Conservation (phyloP, 2,888 invertebrate genomes). For the Dusona sp. region DNA sequence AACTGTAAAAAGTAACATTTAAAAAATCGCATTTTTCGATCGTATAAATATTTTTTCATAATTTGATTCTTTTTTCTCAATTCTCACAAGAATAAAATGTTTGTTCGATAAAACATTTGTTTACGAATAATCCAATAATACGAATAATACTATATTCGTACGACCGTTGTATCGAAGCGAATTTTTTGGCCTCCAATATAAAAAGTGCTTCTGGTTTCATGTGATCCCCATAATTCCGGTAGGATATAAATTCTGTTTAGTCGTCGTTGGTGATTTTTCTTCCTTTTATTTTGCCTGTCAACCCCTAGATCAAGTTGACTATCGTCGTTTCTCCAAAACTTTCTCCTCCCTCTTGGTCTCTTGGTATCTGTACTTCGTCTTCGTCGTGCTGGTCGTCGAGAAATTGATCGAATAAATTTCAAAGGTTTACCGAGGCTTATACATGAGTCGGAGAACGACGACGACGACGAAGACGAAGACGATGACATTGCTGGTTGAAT, state of each 20-base stretch:
- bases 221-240: not conserved
- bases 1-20: not conserved
- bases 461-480: conserved; percentile 10
- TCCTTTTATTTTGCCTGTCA: conserved; percentile 48
- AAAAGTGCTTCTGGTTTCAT: not conserved
- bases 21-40: not conserved
- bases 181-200: not conserved
- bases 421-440: conserved; percentile 69
- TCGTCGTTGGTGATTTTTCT: conserved; percentile 44
- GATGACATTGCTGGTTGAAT: conserved; percentile 62
- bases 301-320: conserved; percentile 40
- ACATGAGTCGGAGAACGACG: conserved; percentile 15
- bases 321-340: conserved; percentile 33
- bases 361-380: not conserved
- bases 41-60: too few species aligned
- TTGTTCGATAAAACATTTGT: not conserved
- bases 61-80: too few species aligned
- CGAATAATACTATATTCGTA: too few species aligned
- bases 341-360: conserved; percentile 5
- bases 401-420: conserved; percentile 78
- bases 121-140: too few species aligned
- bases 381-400: conserved; percentile 52
- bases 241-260: conserved; percentile 36
- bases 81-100: not conserved
- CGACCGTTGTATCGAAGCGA: too few species aligned